phyloP scores from a whole-genome alignment of 2,888 invertebrate species.

The Morpho deidamia region DNA sequence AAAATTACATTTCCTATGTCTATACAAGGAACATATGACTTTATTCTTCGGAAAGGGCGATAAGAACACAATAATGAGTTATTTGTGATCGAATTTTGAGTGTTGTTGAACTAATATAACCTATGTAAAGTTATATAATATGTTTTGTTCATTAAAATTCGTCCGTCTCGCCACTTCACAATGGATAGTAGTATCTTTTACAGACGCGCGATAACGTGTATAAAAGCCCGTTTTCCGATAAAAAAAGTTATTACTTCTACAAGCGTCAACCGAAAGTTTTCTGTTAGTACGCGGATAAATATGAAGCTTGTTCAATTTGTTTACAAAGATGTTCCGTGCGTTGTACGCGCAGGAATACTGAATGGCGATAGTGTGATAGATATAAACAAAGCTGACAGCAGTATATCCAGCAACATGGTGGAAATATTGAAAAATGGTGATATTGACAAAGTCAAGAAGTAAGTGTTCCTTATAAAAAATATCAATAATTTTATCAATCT shows the following conservation, averaged over 20 bases:
- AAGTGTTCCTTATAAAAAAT: slow-evolving; percentile 29
- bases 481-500: too few relatives aligned
- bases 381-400: slow-evolving; percentile 78
- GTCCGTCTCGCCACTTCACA: slow-evolving; percentile 18
- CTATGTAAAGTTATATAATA: slow-evolving; percentile 14
- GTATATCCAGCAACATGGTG: slow-evolving; percentile 58
- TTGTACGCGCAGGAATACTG: slow-evolving; percentile 83
- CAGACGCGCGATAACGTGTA: slow-evolving; percentile 33
- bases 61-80: too few relatives aligned
- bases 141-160: slow-evolving; percentile 13
- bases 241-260: slow-evolving; percentile 16
- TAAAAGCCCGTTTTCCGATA: slow-evolving; percentile 33
- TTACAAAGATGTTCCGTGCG: slow-evolving; percentile 70
- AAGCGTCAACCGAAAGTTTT: slow-evolving; percentile 32
- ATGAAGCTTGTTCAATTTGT: slow-evolving; percentile 87
- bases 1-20: too few relatives aligned
- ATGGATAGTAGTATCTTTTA: slow-evolving; percentile 19
- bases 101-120: not conserved
- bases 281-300: slow-evolving; percentile 44
- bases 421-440: slow-evolving; percentile 59
- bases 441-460: slow-evolving; percentile 50
- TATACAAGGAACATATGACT: too few relatives aligned
- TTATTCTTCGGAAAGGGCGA: too few relatives aligned
- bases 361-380: slow-evolving; percentile 81
- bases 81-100: too few relatives aligned